These are phyloP conservation scores for Enteromius treurensis DNA, from an alignment of 2,797 vertebrate genomes.

Conservation along the genomic window DNA sequence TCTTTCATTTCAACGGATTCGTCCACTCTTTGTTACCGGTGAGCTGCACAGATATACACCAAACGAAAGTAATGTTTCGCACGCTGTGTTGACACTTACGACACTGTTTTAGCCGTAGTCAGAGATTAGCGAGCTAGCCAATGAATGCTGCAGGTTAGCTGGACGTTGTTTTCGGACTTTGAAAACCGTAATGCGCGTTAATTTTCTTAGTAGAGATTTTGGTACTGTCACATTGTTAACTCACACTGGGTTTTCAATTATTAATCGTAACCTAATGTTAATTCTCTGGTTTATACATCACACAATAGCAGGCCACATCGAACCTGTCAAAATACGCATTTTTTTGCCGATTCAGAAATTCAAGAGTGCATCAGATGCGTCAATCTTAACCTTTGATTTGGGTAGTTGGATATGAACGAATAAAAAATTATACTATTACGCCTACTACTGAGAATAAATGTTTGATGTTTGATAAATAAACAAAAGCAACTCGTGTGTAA, in stretches of 20 bases:
- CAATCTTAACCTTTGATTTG: neutral
- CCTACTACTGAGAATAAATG: neutral
- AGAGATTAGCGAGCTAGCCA: constrained; percentile 48
- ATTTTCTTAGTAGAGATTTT: neutral
- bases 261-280: neutral
- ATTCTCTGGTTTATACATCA: neutral
- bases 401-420: neutral
- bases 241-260: neutral
- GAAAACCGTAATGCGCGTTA: neutral
- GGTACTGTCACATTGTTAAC: neutral
- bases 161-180: neutral
- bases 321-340: constrained; percentile 6
- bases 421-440: neutral
- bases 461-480: constrained; percentile 38
- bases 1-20: constrained; percentile 37
- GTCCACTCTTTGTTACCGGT: constrained; percentile 44
- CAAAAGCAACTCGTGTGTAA: constrained; percentile 51
- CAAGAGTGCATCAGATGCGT: neutral
- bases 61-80: neutral
- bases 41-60: constrained; percentile 26
- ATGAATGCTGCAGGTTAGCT: constrained; percentile 22
- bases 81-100: neutral
- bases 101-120: constrained; percentile 13
- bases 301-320: constrained; percentile 5
- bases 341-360: neutral